A percentile compares a stretch with the other conserved stretches of the same genome.
phyloP scores from a whole-genome alignment of 2,797 vertebrate species.

The Ispidina lecontei region DNA sequence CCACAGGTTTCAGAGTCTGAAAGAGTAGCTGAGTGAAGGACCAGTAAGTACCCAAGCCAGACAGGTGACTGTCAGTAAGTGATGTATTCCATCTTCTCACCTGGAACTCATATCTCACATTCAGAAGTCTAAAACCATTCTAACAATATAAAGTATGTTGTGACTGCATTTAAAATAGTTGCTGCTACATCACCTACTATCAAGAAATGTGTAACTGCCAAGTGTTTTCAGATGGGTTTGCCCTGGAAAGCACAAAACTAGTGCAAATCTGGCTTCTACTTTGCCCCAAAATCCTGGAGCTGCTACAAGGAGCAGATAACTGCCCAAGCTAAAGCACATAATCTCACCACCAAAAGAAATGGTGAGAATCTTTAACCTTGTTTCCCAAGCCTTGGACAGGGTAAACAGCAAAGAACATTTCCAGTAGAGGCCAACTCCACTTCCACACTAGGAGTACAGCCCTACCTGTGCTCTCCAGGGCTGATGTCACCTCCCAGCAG shows the following conservation, averaged over 20 bases:
- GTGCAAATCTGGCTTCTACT: conserved; percentile 15
- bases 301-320: background rate
- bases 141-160: background rate
- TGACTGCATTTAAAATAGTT: background rate
- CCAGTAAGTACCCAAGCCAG: background rate
- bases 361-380: background rate
- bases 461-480: background rate
- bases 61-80: background rate
- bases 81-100: background rate
- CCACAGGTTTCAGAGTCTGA: background rate
- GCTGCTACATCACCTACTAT: background rate
- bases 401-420: background rate
- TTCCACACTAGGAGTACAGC: background rate
- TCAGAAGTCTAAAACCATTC: background rate
- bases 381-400: background rate
- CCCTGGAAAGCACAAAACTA: conserved; percentile 50
- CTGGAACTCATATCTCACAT: background rate
- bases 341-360: background rate
- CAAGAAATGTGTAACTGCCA: background rate
- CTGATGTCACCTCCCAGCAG: background rate
- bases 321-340: background rate
- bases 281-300: background rate
- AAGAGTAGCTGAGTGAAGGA: background rate
- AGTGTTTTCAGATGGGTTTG: background rate
- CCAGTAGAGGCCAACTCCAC: background rate